Conservation (phyloP, 1,140 invertebrate species). For the Heliconius himera region DNA sequence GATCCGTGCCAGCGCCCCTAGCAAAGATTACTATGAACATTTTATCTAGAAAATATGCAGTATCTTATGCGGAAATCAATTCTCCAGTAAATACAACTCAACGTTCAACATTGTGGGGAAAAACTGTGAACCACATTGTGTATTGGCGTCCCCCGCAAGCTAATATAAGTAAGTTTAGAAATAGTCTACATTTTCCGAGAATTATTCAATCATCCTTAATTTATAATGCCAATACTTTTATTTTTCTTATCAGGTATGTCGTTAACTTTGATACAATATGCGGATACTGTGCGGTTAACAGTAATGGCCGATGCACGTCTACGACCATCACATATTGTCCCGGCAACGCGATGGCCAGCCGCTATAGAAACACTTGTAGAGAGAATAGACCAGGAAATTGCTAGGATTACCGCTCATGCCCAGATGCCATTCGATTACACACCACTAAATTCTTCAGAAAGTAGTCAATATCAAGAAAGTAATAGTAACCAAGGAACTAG, state of each 20-base stretch:
- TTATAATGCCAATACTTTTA: too few relatives aligned
- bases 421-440: slow-evolving; percentile 21
- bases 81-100: slow-evolving; percentile 70
- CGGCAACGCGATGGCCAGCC: slow-evolving; percentile 64
- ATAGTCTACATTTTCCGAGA: too few relatives aligned
- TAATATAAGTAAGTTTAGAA: slow-evolving; percentile 86
- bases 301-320: slow-evolving; percentile 90
- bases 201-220: too few relatives aligned
- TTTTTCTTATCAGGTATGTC: slow-evolving; percentile 85
- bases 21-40: slow-evolving; percentile 87
- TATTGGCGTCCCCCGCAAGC: slow-evolving; percentile 91
- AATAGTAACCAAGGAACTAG: neutral
- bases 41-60: slow-evolving; percentile 86
- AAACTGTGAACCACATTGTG: slow-evolving; percentile 85
- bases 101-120: slow-evolving; percentile 84
- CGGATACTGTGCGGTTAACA: slow-evolving; percentile 85
- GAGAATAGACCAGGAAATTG: slow-evolving; percentile 67
- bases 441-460: slow-evolving; percentile 20
- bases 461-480: neutral
- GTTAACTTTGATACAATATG: slow-evolving; percentile 88
- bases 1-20: slow-evolving; percentile 85
- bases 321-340: slow-evolving; percentile 81
- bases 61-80: slow-evolving; percentile 87
- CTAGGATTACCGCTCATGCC: slow-evolving; percentile 36
- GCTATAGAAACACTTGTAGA: slow-evolving; percentile 61